Base-by-base conservation (phyloP, 2,888 invertebrate species). In the Eupithecia vulgata region DNA sequence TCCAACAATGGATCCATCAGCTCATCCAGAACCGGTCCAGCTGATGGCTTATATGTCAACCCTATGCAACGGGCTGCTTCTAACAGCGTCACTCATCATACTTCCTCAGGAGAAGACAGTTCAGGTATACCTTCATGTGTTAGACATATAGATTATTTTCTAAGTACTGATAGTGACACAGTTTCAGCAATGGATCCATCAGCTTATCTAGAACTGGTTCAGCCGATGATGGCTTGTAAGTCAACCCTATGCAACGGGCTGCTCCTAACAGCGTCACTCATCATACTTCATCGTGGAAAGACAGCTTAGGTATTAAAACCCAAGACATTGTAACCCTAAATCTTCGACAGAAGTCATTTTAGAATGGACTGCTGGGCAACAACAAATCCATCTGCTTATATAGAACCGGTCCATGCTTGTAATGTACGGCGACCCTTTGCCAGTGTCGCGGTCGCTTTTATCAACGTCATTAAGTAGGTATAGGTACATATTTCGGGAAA, bases 1-100 rank as follows among this genome's bases (percentile, higher is more conserved):
- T 91, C 93, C 66, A 88, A 90, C 1, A 85, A 85, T 75, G 89
- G 91, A 0, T 83, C 97, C 91, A 77, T 93, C 74, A 85, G 87
- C 80, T 92, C 92, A 0, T 84, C 88, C 25, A 82, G 92, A 25
- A 88, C 93, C 81, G 86, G 96, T 75, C 96, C 96, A 0, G 96
- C 96, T 73, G 97, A 98, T 82, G 98, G 98, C 0, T 95, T 98
- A 61, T 98, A 98, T 86, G 96, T 98, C 75, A 98, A 97, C 87
- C 97, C 98, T 0, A 97, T 98, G 97, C 95, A 95, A 81, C 90
- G 95, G 57, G 86, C 83, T 8, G 84, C 86, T 3, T 86, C 90
- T 0, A 86, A 88, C 1, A 88, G 81, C 35, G 87, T 84, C 10
- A 87, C 87, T 12, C 91, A 90, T 79, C 92, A 92, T 45, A 91